Base-by-base conservation (phyloP, 1,140 invertebrate genomes). In the Orius insidiosus region DNA sequence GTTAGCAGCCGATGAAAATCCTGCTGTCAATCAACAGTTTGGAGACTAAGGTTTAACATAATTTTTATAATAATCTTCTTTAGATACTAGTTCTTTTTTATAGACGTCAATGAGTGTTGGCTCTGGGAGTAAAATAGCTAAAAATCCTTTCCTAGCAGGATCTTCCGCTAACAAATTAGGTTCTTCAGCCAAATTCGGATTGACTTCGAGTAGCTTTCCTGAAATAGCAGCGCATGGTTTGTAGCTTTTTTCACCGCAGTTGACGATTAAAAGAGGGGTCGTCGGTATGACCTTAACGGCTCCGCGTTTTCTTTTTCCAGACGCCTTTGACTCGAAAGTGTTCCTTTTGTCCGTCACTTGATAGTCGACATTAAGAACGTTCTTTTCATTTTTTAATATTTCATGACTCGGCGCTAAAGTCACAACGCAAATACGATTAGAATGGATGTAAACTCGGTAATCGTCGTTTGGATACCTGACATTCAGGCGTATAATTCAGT, bases 301-400 rank as follows among this genome's bases (percentile, higher is more conserved):
- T 15, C 86, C 85, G 56, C 76, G 80, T 58, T 90, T 90, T 1
- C 74, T 69, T 65, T 89, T 90, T 0, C 87, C 87, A 18, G 77
- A 78, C 0, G 86, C 80, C 58, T 72, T 71, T 60, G 88, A 89
- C 36, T 71, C 66, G n/a, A 78, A 63, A 53, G 85, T 69, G 60
- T 87, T 73, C 4, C 80, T 56, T 51, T 80, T 80, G 3, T 74
- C 69, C n/a, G 64, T 67, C 7, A 84, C 66, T 58, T 76, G 69
- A 55, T 79, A 89, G 54, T 75, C 74, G 0, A 88, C 65, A 30
- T 63, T 68, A 5, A 60, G 64, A 9, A 85, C 71, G 33, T 59
- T 63, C 52, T 72, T 68, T 24, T 68, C 64, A 33, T 63, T 51
- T 32, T 53, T 53, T 13, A 83, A 65, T 45, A 85, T 66, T 15